Conservation (phyloP, 2,797 vertebrate species). For the Anguilla marmorata region DNA sequence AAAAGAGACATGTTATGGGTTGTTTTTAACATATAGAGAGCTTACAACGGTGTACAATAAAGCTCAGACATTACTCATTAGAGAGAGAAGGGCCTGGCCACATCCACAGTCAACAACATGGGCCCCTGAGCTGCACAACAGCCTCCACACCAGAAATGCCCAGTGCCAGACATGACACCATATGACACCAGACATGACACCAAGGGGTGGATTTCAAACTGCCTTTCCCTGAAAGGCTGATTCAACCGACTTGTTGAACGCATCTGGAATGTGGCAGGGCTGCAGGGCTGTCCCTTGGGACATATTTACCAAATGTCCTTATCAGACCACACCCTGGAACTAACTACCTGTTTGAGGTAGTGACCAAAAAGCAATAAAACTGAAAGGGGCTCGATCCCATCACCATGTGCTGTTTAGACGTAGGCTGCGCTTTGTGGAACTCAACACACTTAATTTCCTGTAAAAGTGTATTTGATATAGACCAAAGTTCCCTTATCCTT, state of each 20-base stretch:
- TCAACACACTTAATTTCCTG: neutral
- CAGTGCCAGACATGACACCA: constrained; percentile 6
- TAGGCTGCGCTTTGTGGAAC: neutral
- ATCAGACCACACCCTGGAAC: constrained; percentile 64
- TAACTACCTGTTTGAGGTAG: constrained; percentile 75
- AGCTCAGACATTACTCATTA: neutral
- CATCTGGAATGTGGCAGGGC: constrained; percentile 63
- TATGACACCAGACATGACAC: constrained; percentile 2
- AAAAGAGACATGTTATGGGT: no score
- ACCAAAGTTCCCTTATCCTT: neutral
- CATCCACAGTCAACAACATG: neutral
- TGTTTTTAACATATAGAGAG: no score
- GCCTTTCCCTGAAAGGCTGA: neutral
- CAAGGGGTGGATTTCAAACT: neutral
- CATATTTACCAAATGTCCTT: constrained; percentile 56
- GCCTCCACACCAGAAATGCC: neutral
- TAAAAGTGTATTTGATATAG: neutral
- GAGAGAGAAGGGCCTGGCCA: neutral
- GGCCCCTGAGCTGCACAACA: neutral
- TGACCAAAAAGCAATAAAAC: constrained; percentile 68
- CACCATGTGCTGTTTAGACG: neutral
- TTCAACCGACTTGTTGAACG: neutral
- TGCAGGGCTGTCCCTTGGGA: constrained; percentile 65
- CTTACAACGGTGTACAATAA: neutral
- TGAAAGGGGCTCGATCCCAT: constrained; percentile 51